Percentiles rank a stretch among this genome's conserved stretches.
These are phyloP conservation scores for Macrosoma leucophasiata DNA, from an alignment of 2,888 invertebrate genomes.

Conservation along the genomic window DNA sequence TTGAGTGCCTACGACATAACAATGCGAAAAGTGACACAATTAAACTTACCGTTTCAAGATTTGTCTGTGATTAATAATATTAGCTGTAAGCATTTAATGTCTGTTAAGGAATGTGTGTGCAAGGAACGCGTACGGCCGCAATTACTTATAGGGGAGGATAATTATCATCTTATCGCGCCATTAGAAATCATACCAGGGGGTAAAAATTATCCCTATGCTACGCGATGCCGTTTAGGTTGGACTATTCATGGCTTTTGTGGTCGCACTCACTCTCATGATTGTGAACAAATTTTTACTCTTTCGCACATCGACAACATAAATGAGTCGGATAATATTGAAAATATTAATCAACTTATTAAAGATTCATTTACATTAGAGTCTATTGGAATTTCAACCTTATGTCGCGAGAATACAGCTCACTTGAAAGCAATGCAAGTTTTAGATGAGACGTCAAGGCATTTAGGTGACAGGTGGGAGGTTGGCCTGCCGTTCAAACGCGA, in stretches of 20 bases:
- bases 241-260: too few relatives aligned
- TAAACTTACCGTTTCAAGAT: conserved; percentile 7
- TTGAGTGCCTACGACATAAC: conserved; percentile 3
- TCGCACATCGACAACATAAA: too few relatives aligned
- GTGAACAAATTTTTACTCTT: too few relatives aligned
- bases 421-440: too few relatives aligned
- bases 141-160: conserved; percentile 10
- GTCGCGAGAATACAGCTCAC: too few relatives aligned
- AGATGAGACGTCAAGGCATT: conserved; percentile 3
- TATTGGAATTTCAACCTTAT: too few relatives aligned
- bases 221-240: too few relatives aligned
- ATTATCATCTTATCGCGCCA: conserved; percentile 7
- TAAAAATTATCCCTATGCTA: too few relatives aligned
- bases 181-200: conserved; percentile 3
- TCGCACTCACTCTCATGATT: too few relatives aligned
- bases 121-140: conserved; percentile 5
- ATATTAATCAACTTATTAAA: too few relatives aligned
- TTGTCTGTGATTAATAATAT: conserved; percentile 3
- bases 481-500: conserved; percentile 1
- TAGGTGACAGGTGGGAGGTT: conserved; percentile 2
- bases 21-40: conserved; percentile 7
- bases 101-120: conserved; percentile 4
- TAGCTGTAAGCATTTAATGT: neutral
- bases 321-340: too few relatives aligned
- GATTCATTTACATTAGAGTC: too few relatives aligned